Conservation (phyloP, 2,113 vertebrate species). For the Scortum barcoo region DNA sequence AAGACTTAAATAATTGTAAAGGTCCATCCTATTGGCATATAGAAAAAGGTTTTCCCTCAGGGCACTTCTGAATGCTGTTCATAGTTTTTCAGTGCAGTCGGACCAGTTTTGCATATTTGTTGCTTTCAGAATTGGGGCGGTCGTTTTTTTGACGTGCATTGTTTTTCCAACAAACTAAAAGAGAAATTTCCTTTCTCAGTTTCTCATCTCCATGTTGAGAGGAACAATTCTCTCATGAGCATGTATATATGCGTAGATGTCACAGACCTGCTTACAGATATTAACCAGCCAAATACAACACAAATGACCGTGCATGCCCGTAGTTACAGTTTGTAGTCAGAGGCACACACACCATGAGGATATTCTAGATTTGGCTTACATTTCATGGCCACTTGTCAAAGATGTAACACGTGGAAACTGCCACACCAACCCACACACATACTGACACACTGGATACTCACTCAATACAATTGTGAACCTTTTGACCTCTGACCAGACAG, state of each 20-base stretch:
- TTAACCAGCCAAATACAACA: not conserved
- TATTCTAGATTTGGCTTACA: slow-evolving; percentile 48
- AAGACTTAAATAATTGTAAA: slow-evolving; percentile 9
- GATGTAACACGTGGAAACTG: slow-evolving; percentile 38
- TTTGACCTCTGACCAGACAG: slow-evolving; percentile 48
- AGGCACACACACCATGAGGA: slow-evolving; percentile 26
- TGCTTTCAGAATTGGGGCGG: not conserved
- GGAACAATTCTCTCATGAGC: not conserved
- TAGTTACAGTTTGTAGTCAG: not conserved
- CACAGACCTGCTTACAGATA: slow-evolving; percentile 26
- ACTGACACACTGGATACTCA: slow-evolving; percentile 26
- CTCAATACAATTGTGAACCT: slow-evolving; percentile 51
- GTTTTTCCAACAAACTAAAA: slow-evolving; percentile 13
- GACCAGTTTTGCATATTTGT: slow-evolving; percentile 21
- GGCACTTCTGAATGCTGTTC: slow-evolving; percentile 10
- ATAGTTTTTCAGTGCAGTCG: not conserved
- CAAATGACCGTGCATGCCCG: slow-evolving; percentile 23
- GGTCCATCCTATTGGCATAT: not conserved
- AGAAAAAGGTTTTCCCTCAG: slow-evolving; percentile 33
- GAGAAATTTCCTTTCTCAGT: slow-evolving; percentile 18
- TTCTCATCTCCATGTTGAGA: not conserved
- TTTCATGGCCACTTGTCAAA: slow-evolving; percentile 18
- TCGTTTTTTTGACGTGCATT: not conserved
- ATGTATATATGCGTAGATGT: slow-evolving; percentile 25
- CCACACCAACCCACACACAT: slow-evolving; percentile 5